These are phyloP conservation scores for Oscarella lobularis DNA, from an alignment of 37 sponge, comb jelly and placozoan genomes.

Conservation along the genomic window DNA sequence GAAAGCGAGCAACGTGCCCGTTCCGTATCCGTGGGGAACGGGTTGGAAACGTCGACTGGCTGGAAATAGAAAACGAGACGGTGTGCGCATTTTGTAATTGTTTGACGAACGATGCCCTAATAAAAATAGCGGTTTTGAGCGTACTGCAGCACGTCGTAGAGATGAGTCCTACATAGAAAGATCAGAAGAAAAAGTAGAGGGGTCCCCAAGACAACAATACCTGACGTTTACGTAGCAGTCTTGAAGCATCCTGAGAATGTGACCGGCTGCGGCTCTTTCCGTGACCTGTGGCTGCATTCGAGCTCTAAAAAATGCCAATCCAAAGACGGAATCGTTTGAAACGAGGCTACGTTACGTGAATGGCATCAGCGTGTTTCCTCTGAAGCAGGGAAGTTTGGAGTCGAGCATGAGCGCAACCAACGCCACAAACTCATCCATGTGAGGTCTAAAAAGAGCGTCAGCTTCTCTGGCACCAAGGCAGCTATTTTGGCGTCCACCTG, in stretches of 20 bases:
- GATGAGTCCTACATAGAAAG: neutral
- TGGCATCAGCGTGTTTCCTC: conserved; percentile 75
- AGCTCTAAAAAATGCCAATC: conserved; percentile 22
- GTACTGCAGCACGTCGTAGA: neutral
- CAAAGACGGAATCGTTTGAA: neutral
- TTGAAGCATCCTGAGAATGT: conserved; percentile 48
- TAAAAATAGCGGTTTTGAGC: neutral
- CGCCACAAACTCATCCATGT: conserved; percentile 73
- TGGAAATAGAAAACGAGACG: no score
- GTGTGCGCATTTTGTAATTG: no score
- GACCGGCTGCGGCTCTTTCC: conserved; percentile 56
- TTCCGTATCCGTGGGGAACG: conserved; percentile 88
- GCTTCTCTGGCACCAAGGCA: no score
- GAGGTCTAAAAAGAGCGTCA: conserved; percentile 43
- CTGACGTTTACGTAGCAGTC: conserved; percentile 50
- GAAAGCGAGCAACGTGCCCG: conserved; percentile 29
- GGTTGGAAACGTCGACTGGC: conserved; percentile 41
- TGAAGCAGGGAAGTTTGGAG: conserved; percentile 91
- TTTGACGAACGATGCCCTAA: no score
- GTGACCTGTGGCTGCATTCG: conserved; percentile 42
- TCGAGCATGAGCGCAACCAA: conserved; percentile 93
- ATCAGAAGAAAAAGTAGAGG: neutral
- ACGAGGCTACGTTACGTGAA: conserved; percentile 26
- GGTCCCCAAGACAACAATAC: conserved; percentile 29
- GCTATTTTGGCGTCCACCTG: conserved; percentile 8